Evolutionary conservation across 2,113 vertebrate genomes (phyloP).

Genomic region (Cephalophus harveyi): DNA sequence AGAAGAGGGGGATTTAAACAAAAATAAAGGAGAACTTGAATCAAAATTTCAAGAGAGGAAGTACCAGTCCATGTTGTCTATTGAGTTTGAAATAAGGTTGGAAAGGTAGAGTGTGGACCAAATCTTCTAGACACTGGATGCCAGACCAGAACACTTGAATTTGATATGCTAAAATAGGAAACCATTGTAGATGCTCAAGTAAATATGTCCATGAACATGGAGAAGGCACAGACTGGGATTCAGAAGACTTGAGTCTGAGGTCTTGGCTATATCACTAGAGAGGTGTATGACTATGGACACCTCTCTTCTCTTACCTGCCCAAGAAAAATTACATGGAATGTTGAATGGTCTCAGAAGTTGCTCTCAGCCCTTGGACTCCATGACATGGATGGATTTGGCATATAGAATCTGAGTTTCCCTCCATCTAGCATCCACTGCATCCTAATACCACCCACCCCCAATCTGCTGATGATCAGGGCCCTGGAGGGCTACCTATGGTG

Average conservation of each 20-base stretch:
- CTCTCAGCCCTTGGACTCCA: neutral
- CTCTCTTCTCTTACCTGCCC: neutral
- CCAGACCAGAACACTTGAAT: neutral
- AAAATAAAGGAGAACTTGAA: neutral
- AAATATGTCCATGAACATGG: neutral
- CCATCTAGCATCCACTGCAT: neutral
- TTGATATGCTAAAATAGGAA: neutral
- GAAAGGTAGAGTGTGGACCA: neutral
- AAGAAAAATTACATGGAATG: neutral
- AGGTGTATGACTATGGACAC: neutral
- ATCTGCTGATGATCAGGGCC: neutral
- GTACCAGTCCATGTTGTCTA: neutral
- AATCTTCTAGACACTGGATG: neutral
- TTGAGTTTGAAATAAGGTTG: neutral
- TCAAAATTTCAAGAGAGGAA: neutral
- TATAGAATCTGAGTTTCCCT: neutral
- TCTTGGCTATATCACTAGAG: neutral
- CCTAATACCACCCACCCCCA: neutral
- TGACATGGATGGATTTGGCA: neutral
- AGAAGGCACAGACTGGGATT: neutral
- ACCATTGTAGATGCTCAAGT: neutral
- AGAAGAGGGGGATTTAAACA: neutral
- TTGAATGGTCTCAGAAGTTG: neutral
- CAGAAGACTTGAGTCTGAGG: neutral
- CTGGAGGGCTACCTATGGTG: slow-evolving; percentile 7